Evolutionary conservation across 2,113 vertebrate genomes (phyloP).

Genomic region (Isichthys henryi): DNA sequence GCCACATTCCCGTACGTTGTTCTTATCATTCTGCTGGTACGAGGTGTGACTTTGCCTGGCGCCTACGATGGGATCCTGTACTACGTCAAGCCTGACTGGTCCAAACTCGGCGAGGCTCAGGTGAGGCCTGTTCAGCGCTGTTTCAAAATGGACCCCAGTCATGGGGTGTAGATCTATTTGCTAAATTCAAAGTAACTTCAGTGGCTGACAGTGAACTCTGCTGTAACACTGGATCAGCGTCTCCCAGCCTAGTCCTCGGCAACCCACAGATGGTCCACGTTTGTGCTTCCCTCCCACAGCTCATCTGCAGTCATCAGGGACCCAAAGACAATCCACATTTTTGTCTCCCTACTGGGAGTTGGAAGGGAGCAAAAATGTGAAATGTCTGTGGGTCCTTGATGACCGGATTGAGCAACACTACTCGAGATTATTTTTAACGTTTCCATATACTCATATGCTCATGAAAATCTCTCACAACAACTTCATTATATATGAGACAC

Average conservation of each 20-base stretch:
- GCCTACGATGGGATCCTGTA: constrained; percentile 64
- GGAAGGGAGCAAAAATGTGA: not conserved
- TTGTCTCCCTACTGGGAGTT: not conserved
- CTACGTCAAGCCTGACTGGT: constrained; percentile 67
- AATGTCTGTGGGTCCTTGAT: not conserved
- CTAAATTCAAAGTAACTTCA: not conserved
- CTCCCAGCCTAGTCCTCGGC: not conserved
- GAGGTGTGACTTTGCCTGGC: constrained; percentile 63
- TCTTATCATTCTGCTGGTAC: constrained; percentile 63
- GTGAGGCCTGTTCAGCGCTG: constrained; percentile 31
- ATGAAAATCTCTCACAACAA: not conserved
- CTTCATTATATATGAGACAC: not conserved
- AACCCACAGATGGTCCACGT: not conserved
- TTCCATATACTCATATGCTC: not conserved
- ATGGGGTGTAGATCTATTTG: not conserved
- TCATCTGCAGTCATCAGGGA: no score
- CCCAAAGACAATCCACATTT: not conserved
- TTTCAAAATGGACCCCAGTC: not conserved
- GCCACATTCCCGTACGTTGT: constrained; percentile 68
- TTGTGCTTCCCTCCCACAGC: not conserved
- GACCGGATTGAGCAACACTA: not conserved
- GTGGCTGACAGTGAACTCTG: not conserved
- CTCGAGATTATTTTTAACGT: not conserved
- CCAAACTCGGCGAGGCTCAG: constrained; percentile 63
- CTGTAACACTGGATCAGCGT: not conserved